Evolutionary conservation across 2,888 invertebrate genomes (phyloP).

Genomic region (Acanthosepion esculentum): DNA sequence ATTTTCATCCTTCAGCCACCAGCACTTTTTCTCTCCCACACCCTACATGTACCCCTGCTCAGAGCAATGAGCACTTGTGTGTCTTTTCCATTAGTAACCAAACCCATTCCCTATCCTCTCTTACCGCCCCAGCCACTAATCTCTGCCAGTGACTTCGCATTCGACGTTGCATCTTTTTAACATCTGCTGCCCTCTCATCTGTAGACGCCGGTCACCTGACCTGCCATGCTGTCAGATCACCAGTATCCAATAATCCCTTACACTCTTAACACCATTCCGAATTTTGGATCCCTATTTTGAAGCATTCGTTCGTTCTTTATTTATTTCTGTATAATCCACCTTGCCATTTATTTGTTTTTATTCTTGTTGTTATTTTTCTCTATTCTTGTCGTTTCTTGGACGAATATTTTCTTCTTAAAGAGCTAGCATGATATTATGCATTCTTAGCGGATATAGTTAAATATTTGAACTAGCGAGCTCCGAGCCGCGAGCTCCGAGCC

Average conservation of each 20-base stretch:
- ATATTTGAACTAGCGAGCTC: too few relatives aligned
- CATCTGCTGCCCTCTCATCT: background rate
- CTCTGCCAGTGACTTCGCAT: background rate
- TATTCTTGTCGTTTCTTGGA: too few relatives aligned
- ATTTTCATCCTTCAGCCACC: too few relatives aligned
- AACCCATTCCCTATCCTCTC: background rate
- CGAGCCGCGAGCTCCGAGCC: too few relatives aligned
- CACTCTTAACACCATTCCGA: background rate
- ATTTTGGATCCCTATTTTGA: background rate
- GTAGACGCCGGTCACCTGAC: background rate
- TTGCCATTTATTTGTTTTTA: too few relatives aligned
- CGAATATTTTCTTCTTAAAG: too few relatives aligned
- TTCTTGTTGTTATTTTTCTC: too few relatives aligned
- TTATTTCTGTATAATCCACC: background rate
- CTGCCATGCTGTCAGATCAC: background rate
- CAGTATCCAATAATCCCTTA: background rate
- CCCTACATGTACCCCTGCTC: background rate
- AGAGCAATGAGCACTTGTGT: background rate
- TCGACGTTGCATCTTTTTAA: background rate
- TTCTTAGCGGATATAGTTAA: too few relatives aligned
- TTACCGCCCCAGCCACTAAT: background rate
- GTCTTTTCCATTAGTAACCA: conserved; percentile 33
- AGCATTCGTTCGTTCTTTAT: background rate
- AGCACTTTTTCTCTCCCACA: too few relatives aligned
- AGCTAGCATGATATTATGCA: too few relatives aligned